These are phyloP conservation scores for Calameuta idolon DNA, from an alignment of 2,888 invertebrate genomes.

Conservation along the genomic window DNA sequence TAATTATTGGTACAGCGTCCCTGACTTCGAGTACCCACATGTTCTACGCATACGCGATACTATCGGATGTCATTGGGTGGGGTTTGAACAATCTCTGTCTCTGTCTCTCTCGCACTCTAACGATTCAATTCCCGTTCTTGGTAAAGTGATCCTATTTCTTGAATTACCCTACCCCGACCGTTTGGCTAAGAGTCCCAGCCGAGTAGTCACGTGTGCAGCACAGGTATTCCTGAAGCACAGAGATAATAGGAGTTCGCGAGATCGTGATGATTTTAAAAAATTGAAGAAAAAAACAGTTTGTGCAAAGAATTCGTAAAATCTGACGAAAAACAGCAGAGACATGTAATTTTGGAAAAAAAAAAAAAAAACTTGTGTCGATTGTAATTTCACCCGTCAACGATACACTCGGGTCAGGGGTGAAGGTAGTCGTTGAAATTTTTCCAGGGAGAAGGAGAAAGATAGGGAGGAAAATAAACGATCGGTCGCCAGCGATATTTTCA, in stretches of 20 bases:
- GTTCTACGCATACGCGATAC: not conserved
- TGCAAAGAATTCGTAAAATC: too few species aligned
- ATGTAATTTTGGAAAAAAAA: too few species aligned
- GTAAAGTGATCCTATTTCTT: not conserved
- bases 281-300: not conserved
- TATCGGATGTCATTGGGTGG: not conserved
- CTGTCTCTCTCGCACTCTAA: not conserved
- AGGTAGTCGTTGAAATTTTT: not conserved
- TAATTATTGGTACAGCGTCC: not conserved
- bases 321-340: not conserved
- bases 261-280: too few species aligned
- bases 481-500: not conserved
- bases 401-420: not conserved
- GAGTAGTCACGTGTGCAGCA: not conserved
- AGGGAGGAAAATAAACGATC: not conserved
- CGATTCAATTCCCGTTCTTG: not conserved
- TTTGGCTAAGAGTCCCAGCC: not conserved
- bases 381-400: not conserved
- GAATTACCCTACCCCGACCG: not conserved
- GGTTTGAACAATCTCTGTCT: not conserved
- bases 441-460: not conserved
- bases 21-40: not conserved
- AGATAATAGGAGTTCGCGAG: too few species aligned
- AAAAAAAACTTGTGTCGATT: not conserved
- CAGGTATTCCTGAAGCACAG: too few species aligned